Evolutionary conservation across 2,888 invertebrate species (phyloP), one percentile per base, ranked within the genome.

Genomic region (Drosophila rubida): DNA sequence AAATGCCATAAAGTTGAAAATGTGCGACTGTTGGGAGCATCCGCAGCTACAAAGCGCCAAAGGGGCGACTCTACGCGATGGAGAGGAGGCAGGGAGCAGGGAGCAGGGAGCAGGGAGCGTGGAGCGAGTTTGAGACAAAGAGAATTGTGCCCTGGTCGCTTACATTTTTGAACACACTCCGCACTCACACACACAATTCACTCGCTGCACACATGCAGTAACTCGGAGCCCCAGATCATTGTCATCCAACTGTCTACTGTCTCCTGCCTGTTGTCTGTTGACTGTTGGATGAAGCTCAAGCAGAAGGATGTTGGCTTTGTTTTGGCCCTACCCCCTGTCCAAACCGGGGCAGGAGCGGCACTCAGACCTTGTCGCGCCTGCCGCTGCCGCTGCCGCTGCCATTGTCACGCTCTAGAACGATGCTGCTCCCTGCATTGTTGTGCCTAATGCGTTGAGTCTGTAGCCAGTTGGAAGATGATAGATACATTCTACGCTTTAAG

Each of bases 1-100:
- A 85, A 85, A 85, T 87, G 86, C 82, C 80, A 81, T 84, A 87
- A 85, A 81, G 81, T 69, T 78, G 75, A 61, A 77, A 79, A 72
- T 76, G 77, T 58, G 60, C 53, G 42, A 50, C 45, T 61, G 63
- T 49, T 55, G 50, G 37, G 30, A 46, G 49, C 50, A 50, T 32
- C 54, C 13, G 14, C 35, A 27, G 27, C 27, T 27, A 19, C 19
- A 19, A 19, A 19, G 19, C 19, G 19, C 19, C 8, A 37, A 37
- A 13, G 35, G 11, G 32, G 35, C 13, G 13, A 2, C 6, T 25
- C 25, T 25, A 6, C 25, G 1, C 1, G 19, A 30, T 1, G 3
- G 9, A 50, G 44, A 60, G 41, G 25, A n/a, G 30, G 3, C 19
- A 37, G 35, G 7, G n/a, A 14, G 4, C 3, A 19, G 2, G 9